These are phyloP conservation scores for Petrocephalus sullivani DNA, from an alignment of 2,797 vertebrate species.

Conservation along the genomic window DNA sequence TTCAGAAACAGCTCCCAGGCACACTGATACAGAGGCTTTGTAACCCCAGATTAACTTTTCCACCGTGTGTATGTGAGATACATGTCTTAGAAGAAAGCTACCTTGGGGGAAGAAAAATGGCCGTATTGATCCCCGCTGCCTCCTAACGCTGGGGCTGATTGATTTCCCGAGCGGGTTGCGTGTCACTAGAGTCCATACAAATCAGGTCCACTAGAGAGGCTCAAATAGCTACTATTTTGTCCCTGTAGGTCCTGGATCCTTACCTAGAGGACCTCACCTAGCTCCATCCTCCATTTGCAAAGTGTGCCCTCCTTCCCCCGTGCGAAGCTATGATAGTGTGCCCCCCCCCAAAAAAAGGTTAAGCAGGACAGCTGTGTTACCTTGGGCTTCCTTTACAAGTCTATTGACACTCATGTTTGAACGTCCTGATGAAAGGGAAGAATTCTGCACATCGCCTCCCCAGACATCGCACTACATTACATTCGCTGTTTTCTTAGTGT, in stretches of 20 bases:
- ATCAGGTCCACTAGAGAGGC: neutral
- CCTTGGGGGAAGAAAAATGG: neutral
- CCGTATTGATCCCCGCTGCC: neutral
- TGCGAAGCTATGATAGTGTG: neutral
- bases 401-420: neutral
- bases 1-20: neutral
- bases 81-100: neutral
- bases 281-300: neutral
- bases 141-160: neutral
- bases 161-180: neutral
- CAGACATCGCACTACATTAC: neutral
- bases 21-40: neutral
- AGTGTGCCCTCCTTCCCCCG: neutral
- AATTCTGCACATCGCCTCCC: neutral
- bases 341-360: neutral
- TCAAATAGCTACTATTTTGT: neutral
- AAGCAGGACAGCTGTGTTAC: neutral
- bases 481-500: neutral
- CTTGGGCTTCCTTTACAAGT: neutral
- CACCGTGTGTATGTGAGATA: neutral
- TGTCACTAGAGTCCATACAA: neutral
- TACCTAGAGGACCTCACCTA: neutral
- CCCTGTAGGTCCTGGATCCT: neutral
- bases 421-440: neutral
- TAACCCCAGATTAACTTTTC: neutral